phyloP scores from a whole-genome alignment of 1,140 invertebrate species.

The Harpegnathos saltator region DNA sequence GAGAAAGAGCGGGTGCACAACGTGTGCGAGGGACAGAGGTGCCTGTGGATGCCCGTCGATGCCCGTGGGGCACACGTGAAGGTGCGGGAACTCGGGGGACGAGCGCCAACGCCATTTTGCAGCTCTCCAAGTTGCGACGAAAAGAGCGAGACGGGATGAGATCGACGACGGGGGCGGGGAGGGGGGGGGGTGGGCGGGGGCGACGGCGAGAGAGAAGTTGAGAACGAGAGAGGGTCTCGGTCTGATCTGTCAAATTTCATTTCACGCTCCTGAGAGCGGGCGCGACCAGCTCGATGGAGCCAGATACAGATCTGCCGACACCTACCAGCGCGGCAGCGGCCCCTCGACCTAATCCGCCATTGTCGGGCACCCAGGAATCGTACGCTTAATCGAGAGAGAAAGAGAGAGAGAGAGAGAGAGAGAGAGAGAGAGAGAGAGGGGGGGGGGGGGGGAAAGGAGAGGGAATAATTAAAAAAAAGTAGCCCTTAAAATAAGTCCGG shows the following conservation, averaged over 20 bases:
- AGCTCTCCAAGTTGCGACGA: constrained; percentile 56
- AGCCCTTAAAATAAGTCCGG: not conserved
- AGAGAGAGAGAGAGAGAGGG: constrained; percentile 17
- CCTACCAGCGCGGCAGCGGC: constrained; percentile 72
- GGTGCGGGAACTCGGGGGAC: constrained; percentile 75
- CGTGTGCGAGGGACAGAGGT: constrained; percentile 33
- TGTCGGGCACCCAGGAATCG: constrained; percentile 34
- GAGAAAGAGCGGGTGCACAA: constrained; percentile 54
- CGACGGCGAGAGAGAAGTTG: constrained; percentile 58
- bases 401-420: not conserved
- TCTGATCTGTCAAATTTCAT: constrained; percentile 86
- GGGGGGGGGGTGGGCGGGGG: not conserved
- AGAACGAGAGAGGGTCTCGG: constrained; percentile 62
- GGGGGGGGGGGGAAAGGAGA: constrained; percentile 23
- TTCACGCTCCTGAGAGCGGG: constrained; percentile 82
- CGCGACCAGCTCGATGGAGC: constrained; percentile 72
- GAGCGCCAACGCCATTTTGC: constrained; percentile 78
- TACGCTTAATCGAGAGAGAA: constrained; percentile 61
- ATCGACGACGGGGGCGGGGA: constrained; percentile 26
- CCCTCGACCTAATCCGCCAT: constrained; percentile 69
- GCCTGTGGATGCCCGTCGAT: constrained; percentile 62
- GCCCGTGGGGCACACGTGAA: constrained; percentile 80
- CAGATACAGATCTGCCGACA: constrained; percentile 81
- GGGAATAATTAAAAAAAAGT: not conserved
- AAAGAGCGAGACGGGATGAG: not conserved